These are phyloP conservation scores for Cordilura impudica DNA, from an alignment of 2,888 invertebrate species.

Conservation along the genomic window DNA sequence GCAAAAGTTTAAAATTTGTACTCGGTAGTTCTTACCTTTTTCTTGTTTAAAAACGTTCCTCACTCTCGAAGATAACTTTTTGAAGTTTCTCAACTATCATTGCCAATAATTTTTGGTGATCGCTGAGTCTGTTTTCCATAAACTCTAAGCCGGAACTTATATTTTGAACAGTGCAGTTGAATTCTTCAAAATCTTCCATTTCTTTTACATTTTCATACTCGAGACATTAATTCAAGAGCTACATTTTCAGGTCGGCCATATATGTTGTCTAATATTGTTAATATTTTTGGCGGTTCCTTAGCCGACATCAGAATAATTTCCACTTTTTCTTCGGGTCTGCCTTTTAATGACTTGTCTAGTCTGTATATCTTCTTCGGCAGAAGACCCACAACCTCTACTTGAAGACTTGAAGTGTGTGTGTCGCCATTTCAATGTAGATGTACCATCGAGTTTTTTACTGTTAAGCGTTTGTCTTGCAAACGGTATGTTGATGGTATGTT, in stretches of 20 bases:
- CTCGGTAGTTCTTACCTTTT: slow-evolving; percentile 5
- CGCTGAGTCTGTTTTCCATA: neutral
- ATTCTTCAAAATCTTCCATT: slow-evolving; percentile 5
- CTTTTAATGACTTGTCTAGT: neutral
- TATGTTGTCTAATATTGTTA: neutral
- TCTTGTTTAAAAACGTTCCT: too few species aligned
- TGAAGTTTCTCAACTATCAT: too few species aligned
- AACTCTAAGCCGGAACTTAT: neutral
- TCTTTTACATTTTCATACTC: neutral
- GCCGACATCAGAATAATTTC: slow-evolving; percentile 23
- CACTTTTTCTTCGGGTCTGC: neutral
- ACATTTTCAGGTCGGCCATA: neutral
- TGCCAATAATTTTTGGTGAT: too few species aligned
- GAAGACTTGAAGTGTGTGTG: neutral
- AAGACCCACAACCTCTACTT: slow-evolving; percentile 22
- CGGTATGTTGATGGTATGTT: neutral
- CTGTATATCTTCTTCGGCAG: slow-evolving; percentile 15
- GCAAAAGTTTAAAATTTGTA: neutral
- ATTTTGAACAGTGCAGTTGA: slow-evolving; percentile 15
- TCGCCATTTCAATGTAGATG: neutral
- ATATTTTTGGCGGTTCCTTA: neutral
- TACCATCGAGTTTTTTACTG: slow-evolving; percentile 11
- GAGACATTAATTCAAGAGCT: neutral
- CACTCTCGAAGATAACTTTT: too few species aligned
- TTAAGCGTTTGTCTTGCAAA: slow-evolving; percentile 14